These are phyloP conservation scores for Hirtodrosophila duncani DNA, from an alignment of 2,888 invertebrate species.

Conservation along the genomic window DNA sequence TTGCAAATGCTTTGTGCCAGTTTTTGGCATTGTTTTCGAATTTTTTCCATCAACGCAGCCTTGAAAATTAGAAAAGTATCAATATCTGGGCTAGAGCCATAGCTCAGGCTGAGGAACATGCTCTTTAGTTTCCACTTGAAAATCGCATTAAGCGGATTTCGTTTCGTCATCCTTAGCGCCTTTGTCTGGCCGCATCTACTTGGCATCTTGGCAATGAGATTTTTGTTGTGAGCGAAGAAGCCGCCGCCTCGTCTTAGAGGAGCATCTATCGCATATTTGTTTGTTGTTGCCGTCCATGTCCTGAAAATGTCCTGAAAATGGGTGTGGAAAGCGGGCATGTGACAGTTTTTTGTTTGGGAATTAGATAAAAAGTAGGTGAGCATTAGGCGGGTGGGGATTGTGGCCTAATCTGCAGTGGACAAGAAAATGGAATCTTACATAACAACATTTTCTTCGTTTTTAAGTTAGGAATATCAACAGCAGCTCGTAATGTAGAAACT, in stretches of 20 bases:
- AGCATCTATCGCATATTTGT: too few relatives aligned
- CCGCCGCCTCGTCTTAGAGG: background rate
- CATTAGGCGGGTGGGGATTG: too few relatives aligned
- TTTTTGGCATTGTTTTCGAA: constrained; percentile 54
- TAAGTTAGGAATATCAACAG: too few relatives aligned
- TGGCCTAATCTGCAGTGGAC: too few relatives aligned
- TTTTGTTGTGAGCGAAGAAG: constrained; percentile 19
- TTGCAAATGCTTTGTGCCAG: constrained; percentile 31
- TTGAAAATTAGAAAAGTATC: constrained; percentile 41
- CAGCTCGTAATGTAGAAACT: too few relatives aligned
- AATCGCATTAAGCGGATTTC: constrained; percentile 63
- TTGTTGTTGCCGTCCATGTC: too few relatives aligned
- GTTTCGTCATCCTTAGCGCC: constrained; percentile 45
- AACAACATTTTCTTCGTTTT: too few relatives aligned
- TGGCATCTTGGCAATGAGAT: constrained; percentile 37
- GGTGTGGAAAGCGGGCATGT: too few relatives aligned
- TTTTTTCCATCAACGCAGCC: constrained; percentile 34
- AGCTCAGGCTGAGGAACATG: constrained; percentile 23
- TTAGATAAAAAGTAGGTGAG: too few relatives aligned
- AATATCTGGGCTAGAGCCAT: constrained; percentile 9
- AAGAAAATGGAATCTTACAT: too few relatives aligned
- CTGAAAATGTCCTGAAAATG: too few relatives aligned
- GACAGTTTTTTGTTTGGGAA: too few relatives aligned
- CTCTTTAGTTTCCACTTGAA: constrained; percentile 59
- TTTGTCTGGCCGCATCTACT: constrained; percentile 34